Evolutionary conservation across 2,888 invertebrate genomes (phyloP), one percentile per base, ranked within the genome.

Genomic region (Diarsia dahlii): DNA sequence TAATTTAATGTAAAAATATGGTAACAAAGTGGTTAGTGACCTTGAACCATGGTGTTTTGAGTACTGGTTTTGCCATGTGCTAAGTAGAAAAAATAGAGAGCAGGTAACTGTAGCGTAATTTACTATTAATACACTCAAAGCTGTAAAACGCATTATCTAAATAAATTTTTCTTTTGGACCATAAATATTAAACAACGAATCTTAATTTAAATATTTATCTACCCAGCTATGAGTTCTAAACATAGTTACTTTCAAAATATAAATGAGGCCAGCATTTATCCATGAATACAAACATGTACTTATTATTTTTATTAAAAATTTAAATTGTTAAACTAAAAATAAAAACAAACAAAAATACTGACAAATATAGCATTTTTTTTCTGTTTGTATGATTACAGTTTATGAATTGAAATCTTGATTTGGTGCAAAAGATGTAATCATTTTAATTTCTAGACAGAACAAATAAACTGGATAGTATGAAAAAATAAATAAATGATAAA

Each of bases 1-100:
- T 58, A 84, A 28, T 64, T 58, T 54, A 20, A 13, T 13, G 15
- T 23, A 23, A 15, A 45, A 60, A 64, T 46, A 15, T 64, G n/a
- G 58, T 48, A 48, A 12, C 15, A 39, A 52, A 60, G 45, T 84
- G 56, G 63, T 82, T 50, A 74, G 56, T 77, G 86, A 85, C 88
- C 86, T 86, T 87, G 87, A 72, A 71, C 71, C 56, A 64, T 73
- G 68, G 63, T 87, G 78, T 74, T 81, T 65, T 72, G 71, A 76
- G 58, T 56, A 54, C 63, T 63, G 56, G 69, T 23, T 74, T 46
- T 69, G 39, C 81, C 85, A 87, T 87, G 81, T 81, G 84, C 68
- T 79, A 60, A 8, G n/a, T 56, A 69, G 12, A 58, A 58, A 76
- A n/a, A n/a, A 39, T 12, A 63, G n/a, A 58, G 39, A 58, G 18